Percentiles rank a stretch among this genome's conserved stretches.
These are phyloP conservation scores for Nomada flava DNA, from an alignment of 2,888 invertebrate genomes.

Conservation along the genomic window DNA sequence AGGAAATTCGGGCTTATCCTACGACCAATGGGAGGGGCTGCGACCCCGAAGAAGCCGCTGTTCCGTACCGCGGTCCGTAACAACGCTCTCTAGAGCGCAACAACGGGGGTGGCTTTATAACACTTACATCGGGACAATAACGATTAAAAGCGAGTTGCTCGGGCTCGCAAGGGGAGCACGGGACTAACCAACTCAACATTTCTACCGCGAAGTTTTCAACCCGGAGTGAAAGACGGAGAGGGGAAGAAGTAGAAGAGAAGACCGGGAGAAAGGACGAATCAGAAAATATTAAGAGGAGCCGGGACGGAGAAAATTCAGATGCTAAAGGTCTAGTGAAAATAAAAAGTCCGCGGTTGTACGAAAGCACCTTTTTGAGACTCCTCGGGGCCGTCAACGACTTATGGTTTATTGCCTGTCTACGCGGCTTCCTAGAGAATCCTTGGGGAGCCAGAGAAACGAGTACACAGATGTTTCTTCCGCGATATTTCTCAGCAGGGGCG, in stretches of 20 bases:
- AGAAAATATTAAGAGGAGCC: slow-evolving; percentile 7
- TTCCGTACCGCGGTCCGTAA: slow-evolving; percentile 62
- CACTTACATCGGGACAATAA: slow-evolving; percentile 75
- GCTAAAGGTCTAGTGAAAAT: slow-evolving; percentile 43
- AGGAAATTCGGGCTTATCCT: slow-evolving; percentile 72
- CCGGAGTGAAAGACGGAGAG: not conserved
- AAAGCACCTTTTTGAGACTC: slow-evolving; percentile 70
- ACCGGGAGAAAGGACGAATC: not conserved
- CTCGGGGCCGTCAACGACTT: slow-evolving; percentile 73
- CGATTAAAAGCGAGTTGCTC: slow-evolving; percentile 73
- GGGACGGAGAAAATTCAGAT: slow-evolving; percentile 33
- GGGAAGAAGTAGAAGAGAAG: not conserved
- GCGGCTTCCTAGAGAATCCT: slow-evolving; percentile 59
- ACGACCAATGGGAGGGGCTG: slow-evolving; percentile 38
- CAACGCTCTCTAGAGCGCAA: slow-evolving; percentile 62
- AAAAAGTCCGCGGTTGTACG: slow-evolving; percentile 37
- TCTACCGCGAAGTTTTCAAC: slow-evolving; percentile 40
- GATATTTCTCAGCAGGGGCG: slow-evolving; percentile 70
- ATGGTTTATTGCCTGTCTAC: slow-evolving; percentile 75
- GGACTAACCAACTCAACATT: slow-evolving; percentile 51
- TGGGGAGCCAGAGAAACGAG: slow-evolving; percentile 69
- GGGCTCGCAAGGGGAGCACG: slow-evolving; percentile 36
- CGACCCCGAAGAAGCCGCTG: slow-evolving; percentile 53
- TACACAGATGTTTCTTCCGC: slow-evolving; percentile 72
- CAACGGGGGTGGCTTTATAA: slow-evolving; percentile 70